Percentiles rank a stretch among this genome's conserved stretches.
Conservation (phyloP, 2,797 vertebrate species). For the Trachops cirrhosus region DNA sequence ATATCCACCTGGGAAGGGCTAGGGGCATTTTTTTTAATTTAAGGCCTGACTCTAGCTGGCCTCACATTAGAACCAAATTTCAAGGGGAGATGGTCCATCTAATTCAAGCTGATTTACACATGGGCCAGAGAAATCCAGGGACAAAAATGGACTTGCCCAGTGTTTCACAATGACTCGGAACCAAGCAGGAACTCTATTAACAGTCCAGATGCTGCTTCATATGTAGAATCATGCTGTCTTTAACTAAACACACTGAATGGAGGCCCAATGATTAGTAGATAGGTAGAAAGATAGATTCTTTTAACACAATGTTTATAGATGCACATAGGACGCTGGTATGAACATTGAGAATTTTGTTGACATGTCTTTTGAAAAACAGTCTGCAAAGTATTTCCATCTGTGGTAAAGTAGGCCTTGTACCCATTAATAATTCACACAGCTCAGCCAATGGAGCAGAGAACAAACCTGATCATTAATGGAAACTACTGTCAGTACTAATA, state of each 20-base stretch:
- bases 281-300: not conserved
- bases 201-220: not conserved
- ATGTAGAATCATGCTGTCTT: not conserved
- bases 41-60: not conserved
- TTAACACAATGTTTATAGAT: not conserved
- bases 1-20: not conserved
- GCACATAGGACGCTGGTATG: not conserved
- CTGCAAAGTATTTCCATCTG: slow-evolving; percentile 35
- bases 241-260: not conserved
- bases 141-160: not conserved
- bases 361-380: slow-evolving; percentile 8
- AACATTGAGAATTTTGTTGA: not conserved
- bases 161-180: not conserved
- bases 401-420: slow-evolving; percentile 37
- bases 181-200: not conserved
- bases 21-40: not conserved
- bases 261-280: not conserved
- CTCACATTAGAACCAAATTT: slow-evolving; percentile 25
- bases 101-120: slow-evolving; percentile 3
- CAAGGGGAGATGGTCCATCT: not conserved
- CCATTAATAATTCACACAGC: slow-evolving; percentile 67
- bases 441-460: slow-evolving; percentile 53
- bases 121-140: not conserved
- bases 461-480: slow-evolving; percentile 65
- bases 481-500: slow-evolving; percentile 75